Conservation (phyloP, 2,888 invertebrate species). For the Endotricha flammealis region DNA sequence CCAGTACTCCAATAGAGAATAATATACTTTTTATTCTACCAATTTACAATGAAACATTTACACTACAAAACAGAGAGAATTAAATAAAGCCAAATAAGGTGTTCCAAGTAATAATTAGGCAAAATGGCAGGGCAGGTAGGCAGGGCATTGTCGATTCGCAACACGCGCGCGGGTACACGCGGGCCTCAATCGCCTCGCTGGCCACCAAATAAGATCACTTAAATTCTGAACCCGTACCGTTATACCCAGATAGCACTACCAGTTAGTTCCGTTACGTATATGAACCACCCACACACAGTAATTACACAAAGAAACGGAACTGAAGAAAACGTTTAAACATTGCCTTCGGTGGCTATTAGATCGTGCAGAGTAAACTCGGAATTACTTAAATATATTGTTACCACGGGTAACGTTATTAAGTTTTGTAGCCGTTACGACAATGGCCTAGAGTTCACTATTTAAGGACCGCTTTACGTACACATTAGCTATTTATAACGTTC, state of each 20-base stretch:
- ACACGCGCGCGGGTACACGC: constrained; percentile 52
- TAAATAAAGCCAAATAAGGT: constrained; percentile 43
- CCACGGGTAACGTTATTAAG: constrained; percentile 35
- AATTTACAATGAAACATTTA: not conserved
- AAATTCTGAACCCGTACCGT: constrained; percentile 65
- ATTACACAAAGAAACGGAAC: constrained; percentile 68
- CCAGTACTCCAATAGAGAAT: too few relatives aligned
- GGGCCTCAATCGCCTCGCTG: constrained; percentile 55
- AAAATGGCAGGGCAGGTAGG: constrained; percentile 49
- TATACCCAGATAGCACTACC: constrained; percentile 59
- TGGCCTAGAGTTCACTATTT: constrained; percentile 24
- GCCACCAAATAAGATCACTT: constrained; percentile 71
- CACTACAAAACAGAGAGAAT: constrained; percentile 24
- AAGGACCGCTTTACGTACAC: constrained; percentile 10
- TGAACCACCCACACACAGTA: constrained; percentile 54
- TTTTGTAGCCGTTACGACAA: constrained; percentile 31
- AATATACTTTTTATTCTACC: too few relatives aligned
- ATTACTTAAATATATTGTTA: constrained; percentile 40
- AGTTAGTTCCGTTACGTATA: constrained; percentile 60
- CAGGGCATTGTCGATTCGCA: constrained; percentile 56
- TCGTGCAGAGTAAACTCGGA: constrained; percentile 36
- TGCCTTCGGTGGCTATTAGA: constrained; percentile 42
- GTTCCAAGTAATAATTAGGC: constrained; percentile 58
- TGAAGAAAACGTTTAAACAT: constrained; percentile 51
- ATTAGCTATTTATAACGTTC: constrained; percentile 5